phyloP scores from a whole-genome alignment of 2,797 vertebrate genomes.

The Phyllotis vaccarum region DNA sequence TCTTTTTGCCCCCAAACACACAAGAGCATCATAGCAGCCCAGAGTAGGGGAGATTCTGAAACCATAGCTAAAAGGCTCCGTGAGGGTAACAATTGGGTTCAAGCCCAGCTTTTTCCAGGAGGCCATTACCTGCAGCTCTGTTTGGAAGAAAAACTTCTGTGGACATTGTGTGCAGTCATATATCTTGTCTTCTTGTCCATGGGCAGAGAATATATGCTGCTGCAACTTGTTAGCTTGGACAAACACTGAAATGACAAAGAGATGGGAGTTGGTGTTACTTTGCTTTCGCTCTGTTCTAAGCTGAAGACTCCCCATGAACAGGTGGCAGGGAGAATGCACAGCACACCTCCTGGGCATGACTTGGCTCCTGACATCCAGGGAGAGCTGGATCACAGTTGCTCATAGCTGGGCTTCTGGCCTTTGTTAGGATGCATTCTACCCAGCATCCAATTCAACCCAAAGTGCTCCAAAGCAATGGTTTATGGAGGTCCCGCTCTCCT shows the following conservation, averaged over 20 bases:
- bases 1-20: conserved; percentile 70
- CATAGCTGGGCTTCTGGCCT: conserved; percentile 47
- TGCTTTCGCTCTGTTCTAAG: background rate
- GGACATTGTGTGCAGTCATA: conserved; percentile 93
- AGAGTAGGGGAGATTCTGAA: conserved; percentile 65
- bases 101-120: conserved; percentile 54
- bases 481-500: conserved; percentile 78
- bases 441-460: conserved; percentile 60
- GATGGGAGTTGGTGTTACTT: conserved; percentile 80
- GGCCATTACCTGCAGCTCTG: conserved; percentile 92
- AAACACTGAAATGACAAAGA: conserved; percentile 89
- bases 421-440: conserved; percentile 59
- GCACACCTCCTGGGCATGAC: background rate
- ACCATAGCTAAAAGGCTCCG: conserved; percentile 64
- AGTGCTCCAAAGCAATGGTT: conserved; percentile 78
- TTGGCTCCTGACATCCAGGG: background rate
- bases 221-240: conserved; percentile 93
- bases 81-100: conserved; percentile 60
- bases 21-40: conserved; percentile 70
- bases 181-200: conserved; percentile 94
- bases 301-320: conserved; percentile 13
- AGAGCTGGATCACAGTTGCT: background rate
- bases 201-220: conserved; percentile 93
- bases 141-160: conserved; percentile 95
- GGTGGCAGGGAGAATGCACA: background rate